These are phyloP conservation scores for Gallirallus australis DNA, from an alignment of 2,797 vertebrate species.

Conservation along the genomic window DNA sequence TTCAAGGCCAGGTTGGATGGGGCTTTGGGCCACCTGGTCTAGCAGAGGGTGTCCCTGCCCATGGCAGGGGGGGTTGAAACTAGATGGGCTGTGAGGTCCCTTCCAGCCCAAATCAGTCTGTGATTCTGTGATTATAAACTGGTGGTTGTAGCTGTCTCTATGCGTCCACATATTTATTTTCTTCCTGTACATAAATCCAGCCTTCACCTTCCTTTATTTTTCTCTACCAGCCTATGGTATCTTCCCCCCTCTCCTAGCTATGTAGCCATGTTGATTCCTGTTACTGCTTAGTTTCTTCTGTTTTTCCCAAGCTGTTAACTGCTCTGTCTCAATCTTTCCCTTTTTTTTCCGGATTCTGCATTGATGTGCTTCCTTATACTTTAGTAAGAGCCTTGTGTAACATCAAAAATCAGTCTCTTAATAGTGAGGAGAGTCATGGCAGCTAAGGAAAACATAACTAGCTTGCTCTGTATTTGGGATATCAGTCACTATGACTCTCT, in stretches of 20 bases:
- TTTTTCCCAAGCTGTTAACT: background rate
- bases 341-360: background rate
- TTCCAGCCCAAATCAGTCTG: background rate
- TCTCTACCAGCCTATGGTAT: background rate
- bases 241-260: background rate
- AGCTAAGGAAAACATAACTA: background rate
- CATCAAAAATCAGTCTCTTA: background rate
- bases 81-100: background rate
- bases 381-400: background rate
- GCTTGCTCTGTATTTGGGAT: background rate
- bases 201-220: background rate
- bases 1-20: rapidly evolving
- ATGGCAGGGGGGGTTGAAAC: rapidly evolving
- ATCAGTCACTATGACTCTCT: background rate
- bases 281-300: background rate
- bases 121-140: background rate
- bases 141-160: background rate
- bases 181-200: background rate
- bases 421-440: rapidly evolving
- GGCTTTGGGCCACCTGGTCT: background rate
- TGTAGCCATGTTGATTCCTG: background rate
- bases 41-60: background rate
- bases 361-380: background rate
- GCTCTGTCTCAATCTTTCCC: background rate
- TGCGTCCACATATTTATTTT: background rate